Evolutionary conservation across 2,888 invertebrate species (phyloP), one percentile per base, ranked within the genome.

Genomic region (Parnassius glacialis): DNA sequence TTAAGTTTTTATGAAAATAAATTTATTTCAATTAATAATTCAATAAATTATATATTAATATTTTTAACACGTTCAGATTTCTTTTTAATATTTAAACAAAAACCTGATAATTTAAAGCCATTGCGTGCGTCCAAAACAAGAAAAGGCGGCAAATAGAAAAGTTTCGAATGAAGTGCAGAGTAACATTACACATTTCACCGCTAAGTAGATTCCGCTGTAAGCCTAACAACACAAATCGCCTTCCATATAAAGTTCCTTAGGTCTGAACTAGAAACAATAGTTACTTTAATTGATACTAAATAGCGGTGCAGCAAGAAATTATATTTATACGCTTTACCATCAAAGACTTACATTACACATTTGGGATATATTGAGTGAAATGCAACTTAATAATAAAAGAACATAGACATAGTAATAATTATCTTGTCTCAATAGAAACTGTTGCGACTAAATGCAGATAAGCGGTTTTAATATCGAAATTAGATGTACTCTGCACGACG

Each of bases 201-300:
- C 84, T 90, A 90, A 90, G 90, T 90, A 90, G 86, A 87, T 85
- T 88, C 70, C 80, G 78, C 75, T 90, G 87, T 88, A 74, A 73
- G 77, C 76, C 73, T 71, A 61, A 70, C 71, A 70, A 77, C 76
- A 76, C 78, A 78, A 80, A 85, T 84, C 80, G 87, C 83, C 82
- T 80, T 79, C 87, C 87, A 82, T 88, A 84, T 87, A 84, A 75
- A 85, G 80, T 70, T 72, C 67, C 66, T 41, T 13, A 10, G n/a
- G 16, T 12, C 20, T n/a, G 10, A 13, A 53, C 56, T 41, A 47
- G 42, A 57, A 55, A 59, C 59, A 59, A 59, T 63, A 59, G 43
- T 55, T 59, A 52, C 45, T 59, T 59, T 59, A 59, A 61, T 61
- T 61, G 57, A 61, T 52, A 59, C 59, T 59, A 56, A 59, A 59